A percentile compares a stretch with the other conserved stretches of the same genome.
Evolutionary conservation across 2,113 vertebrate species (phyloP).

Genomic region (Pituophis catenifer): DNA sequence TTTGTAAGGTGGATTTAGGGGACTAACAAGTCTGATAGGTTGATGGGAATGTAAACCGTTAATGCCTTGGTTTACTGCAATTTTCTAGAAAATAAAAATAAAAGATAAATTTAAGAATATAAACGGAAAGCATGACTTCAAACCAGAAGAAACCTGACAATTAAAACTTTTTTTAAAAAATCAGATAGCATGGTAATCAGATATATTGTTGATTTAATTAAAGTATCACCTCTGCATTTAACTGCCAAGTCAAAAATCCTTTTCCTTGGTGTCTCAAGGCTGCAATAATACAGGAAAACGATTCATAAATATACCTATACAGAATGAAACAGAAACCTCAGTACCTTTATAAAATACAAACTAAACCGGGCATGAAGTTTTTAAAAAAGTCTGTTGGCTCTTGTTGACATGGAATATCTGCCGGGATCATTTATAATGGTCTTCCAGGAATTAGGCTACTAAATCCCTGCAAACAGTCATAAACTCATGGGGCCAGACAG

Average conservation of each 20-base stretch:
- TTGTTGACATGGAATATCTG: neutral
- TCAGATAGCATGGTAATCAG: neutral
- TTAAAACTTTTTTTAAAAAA: neutral
- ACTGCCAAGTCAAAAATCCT: neutral
- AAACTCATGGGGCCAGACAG: neutral
- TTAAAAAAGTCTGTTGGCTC: neutral
- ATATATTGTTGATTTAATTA: neutral
- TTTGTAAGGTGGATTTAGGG: neutral
- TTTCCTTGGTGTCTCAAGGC: neutral
- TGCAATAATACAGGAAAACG: neutral
- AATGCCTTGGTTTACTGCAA: neutral
- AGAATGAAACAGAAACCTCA: neutral
- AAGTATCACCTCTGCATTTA: neutral
- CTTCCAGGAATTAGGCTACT: neutral
- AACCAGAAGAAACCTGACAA: neutral
- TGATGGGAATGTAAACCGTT: neutral
- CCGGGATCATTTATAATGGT: neutral
- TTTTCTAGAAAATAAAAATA: neutral
- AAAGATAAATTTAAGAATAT: neutral
- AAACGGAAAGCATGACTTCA: neutral
- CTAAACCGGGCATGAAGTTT: neutral
- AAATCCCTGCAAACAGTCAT: neutral
- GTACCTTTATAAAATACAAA: neutral
- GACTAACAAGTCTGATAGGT: neutral
- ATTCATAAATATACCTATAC: neutral